Percentiles rank a stretch among this genome's conserved stretches.
Conservation (phyloP, 2,888 invertebrate genomes). For the Oscheius sp. region DNA sequence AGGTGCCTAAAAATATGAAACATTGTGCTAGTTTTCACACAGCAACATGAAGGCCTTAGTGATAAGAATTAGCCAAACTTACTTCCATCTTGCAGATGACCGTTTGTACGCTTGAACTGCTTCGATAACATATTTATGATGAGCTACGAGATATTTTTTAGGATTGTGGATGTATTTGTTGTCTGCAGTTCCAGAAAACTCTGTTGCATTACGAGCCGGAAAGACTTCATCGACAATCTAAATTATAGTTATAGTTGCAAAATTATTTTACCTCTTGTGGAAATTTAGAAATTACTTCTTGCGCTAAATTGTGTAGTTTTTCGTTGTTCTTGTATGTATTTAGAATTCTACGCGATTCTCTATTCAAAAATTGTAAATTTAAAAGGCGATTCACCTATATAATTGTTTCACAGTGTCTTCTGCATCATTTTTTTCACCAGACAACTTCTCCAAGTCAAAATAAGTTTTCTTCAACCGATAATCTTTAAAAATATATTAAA, state of each 20-base stretch:
- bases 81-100: constrained; percentile 90
- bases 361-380: constrained; percentile 61
- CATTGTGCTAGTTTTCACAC: neutral
- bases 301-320: constrained; percentile 51
- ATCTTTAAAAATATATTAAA: constrained; percentile 41
- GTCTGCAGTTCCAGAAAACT: constrained; percentile 33
- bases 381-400: constrained; percentile 79
- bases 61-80: neutral
- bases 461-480: constrained; percentile 67
- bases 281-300: constrained; percentile 57
- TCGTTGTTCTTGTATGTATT: constrained; percentile 76
- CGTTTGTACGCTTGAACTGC: constrained; percentile 84
- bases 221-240: constrained; percentile 40
- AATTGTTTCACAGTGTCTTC: constrained; percentile 92
- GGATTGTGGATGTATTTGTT: constrained; percentile 28
- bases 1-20: constrained; percentile 35
- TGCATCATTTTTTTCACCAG: constrained; percentile 91
- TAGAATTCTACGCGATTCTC: constrained; percentile 85
- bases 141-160: constrained; percentile 73
- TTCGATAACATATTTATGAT: constrained; percentile 91
- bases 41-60: neutral
- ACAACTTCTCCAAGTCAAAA: constrained; percentile 70
- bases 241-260: constrained; percentile 1
- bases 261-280: constrained; percentile 37
- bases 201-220: constrained; percentile 46